A percentile compares a stretch with the other conserved stretches of the same genome.
Evolutionary conservation across 2,888 invertebrate genomes (phyloP).

Genomic region (Phortica okadai): DNA sequence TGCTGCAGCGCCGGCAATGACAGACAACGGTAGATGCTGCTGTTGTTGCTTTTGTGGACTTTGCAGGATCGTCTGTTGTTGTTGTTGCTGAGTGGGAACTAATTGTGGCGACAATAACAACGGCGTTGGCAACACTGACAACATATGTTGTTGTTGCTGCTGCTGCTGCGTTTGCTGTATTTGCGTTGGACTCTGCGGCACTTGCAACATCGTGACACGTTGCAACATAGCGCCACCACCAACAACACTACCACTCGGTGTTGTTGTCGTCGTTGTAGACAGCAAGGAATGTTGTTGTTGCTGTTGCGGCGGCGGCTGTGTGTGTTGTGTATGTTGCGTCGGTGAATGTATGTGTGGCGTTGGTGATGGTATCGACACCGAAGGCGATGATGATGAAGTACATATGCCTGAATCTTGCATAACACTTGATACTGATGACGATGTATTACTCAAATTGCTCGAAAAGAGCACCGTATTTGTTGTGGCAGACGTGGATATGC

Average conservation of each 20-base stretch:
- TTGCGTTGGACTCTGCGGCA: constrained; percentile 55
- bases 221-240: background rate
- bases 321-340: constrained; percentile 55
- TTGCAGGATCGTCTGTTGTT: constrained; percentile 40
- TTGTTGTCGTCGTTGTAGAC: constrained; percentile 26
- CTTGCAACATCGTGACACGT: constrained; percentile 50
- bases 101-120: constrained; percentile 64
- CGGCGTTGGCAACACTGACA: constrained; percentile 57
- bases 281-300: constrained; percentile 45
- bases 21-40: constrained; percentile 52
- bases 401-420: constrained; percentile 75
- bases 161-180: constrained; percentile 49
- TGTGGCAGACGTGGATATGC: background rate
- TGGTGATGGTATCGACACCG: constrained; percentile 75
- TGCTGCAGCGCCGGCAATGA: constrained; percentile 54
- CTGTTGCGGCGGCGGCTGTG: constrained; percentile 34
- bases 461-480: constrained; percentile 51
- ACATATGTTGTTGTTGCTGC: constrained; percentile 55
- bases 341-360: constrained; percentile 73
- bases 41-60: constrained; percentile 36
- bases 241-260: background rate
- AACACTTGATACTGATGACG: constrained; percentile 69
- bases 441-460: constrained; percentile 67
- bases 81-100: constrained; percentile 26
- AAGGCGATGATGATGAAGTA: constrained; percentile 75